Evolutionary conservation across 1,140 invertebrate genomes (phyloP), one percentile per base, ranked within the genome.

Genomic region (Schlechtendalia chinensis): DNA sequence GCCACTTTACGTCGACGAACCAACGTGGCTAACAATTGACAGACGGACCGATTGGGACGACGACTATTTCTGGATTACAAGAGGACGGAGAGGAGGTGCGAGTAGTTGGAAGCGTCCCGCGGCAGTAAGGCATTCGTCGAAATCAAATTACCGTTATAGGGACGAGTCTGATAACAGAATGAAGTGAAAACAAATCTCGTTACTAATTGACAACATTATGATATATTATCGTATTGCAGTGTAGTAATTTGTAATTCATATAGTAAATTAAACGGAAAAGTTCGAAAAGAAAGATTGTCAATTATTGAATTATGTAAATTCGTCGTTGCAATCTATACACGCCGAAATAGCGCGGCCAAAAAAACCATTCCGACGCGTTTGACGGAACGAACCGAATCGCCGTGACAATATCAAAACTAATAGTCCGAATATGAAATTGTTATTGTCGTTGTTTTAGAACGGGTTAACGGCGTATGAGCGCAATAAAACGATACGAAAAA

Each of bases 11-110:
- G 82, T 77, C 17, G 82, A 82, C 16, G 82, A 82, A 59, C 82
- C 82, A 10, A 54, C 63, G 45, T 82, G 82, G 82, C 39, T 82
- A 32, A 82, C 82, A 65, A 81, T 82, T 8, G 81, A 82, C n/a
- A 56, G 82, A 45, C 24, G 81, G 29, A 58, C 80, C 24, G 74
- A 74, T 47, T 77, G 65, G 8, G 74, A 82, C 5, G 74, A 72
- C 19, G 63, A 59, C 45, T 65, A 67, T 65, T 81, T 81, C 11
- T 81, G 81, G 67, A 54, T 59, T 24, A 74, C 54, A 32, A 74
- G 81, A 61, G 75, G 75, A 61, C 53, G 69, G 4, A 72, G 69
- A 32, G 69, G 27, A 59, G n/a, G n/a, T n/a, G n/a, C n/a, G n/a
- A 74, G 16, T 45, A 81, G 53, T 74, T 56, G 63, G 80, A 81